These are phyloP conservation scores for Ectropis crepuscularia DNA, from an alignment of 2,888 invertebrate genomes.

Conservation along the genomic window DNA sequence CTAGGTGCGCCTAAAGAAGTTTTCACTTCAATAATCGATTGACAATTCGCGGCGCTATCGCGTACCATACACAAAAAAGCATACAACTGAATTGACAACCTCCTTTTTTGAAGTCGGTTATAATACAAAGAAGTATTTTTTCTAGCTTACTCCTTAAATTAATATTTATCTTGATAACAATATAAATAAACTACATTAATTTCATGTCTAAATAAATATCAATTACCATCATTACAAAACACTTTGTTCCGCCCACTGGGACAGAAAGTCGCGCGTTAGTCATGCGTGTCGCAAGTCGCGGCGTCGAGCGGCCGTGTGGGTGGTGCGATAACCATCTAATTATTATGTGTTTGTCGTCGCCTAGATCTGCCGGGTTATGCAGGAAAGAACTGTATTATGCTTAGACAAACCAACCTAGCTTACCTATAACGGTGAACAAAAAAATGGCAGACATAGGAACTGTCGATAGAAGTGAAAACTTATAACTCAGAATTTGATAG, in stretches of 20 bases:
- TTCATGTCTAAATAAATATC: conserved; percentile 37
- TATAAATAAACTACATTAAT: not conserved
- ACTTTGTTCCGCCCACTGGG: conserved; percentile 53
- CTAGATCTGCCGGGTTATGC: conserved; percentile 13
- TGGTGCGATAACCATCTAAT: conserved; percentile 77
- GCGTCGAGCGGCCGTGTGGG: conserved; percentile 64
- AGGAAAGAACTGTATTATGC: not conserved
- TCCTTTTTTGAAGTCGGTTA: no score
- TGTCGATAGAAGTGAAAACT: no score
- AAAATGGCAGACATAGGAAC: no score
- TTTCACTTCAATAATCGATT: no score
- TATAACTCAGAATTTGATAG: no score
- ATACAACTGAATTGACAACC: not conserved
- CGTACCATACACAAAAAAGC: no score
- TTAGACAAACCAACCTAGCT: no score
- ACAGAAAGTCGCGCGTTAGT: conserved; percentile 55
- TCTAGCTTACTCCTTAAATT: not conserved
- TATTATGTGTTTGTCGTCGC: conserved; percentile 61
- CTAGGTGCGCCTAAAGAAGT: no score
- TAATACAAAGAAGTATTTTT: no score
- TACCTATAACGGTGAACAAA: no score
- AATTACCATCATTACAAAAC: conserved; percentile 41
- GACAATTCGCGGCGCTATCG: no score
- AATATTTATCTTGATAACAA: no score
- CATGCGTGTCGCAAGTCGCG: conserved; percentile 65